Conservation (phyloP, 2,113 vertebrate genomes). For the Artemisiospiza belli region DNA sequence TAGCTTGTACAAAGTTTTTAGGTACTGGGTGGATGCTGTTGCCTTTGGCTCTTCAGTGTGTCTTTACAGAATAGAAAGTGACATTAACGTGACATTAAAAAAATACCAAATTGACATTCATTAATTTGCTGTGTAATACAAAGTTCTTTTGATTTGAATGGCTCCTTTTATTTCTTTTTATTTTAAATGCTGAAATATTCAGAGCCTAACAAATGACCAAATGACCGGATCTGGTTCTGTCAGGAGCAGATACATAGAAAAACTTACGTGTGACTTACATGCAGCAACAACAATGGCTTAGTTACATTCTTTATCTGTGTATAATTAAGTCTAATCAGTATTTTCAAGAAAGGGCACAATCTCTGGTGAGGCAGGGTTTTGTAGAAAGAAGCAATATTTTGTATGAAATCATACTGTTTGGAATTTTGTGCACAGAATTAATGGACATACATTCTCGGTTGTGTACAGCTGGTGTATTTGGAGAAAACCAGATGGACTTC, state of each 20-base stretch:
- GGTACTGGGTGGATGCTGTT: background rate
- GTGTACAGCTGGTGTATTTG: conserved; percentile 20
- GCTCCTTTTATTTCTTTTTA: background rate
- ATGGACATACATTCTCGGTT: background rate
- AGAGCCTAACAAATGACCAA: background rate
- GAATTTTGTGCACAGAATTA: background rate
- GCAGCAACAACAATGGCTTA: background rate
- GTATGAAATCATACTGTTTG: background rate
- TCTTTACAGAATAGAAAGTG: background rate
- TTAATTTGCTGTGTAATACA: background rate
- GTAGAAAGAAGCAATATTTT: background rate
- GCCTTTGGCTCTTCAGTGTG: background rate
- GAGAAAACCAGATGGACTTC: conserved; percentile 34
- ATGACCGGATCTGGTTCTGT: background rate
- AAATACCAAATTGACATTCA: background rate
- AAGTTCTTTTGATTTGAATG: background rate
- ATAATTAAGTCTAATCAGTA: background rate
- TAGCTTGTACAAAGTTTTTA: background rate
- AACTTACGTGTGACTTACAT: background rate
- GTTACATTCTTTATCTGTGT: background rate
- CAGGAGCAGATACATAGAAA: background rate
- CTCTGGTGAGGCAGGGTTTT: background rate
- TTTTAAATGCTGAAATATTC: background rate
- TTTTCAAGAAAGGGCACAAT: background rate
- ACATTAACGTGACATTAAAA: background rate